Conservation (phyloP, 2,113 vertebrate genomes). For the Sebastes schlegelii region DNA sequence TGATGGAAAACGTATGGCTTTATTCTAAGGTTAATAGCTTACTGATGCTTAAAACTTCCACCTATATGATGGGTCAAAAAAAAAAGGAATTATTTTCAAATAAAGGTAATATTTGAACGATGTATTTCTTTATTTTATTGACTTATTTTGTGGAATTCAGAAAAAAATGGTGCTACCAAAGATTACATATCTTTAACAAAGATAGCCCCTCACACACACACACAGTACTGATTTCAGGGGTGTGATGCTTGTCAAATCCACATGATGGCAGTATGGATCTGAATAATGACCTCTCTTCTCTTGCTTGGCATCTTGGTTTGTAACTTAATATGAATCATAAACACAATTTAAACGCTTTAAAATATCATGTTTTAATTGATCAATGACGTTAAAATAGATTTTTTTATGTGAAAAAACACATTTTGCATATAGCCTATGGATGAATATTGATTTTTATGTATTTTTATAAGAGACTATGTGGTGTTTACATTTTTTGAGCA, state of each 20-base stretch:
- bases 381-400: neutral
- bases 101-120: neutral
- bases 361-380: neutral
- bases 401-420: too few species aligned
- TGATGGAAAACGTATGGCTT: neutral
- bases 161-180: neutral
- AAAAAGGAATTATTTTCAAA: neutral
- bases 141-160: neutral
- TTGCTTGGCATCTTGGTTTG: neutral
- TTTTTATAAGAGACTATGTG: too few species aligned
- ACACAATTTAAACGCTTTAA: neutral
- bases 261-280: constrained; percentile 50
- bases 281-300: neutral
- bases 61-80: neutral
- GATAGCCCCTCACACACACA: neutral
- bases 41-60: neutral
- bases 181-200: neutral
- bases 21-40: neutral
- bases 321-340: neutral
- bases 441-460: too few species aligned
- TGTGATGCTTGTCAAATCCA: constrained; percentile 44
- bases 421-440: too few species aligned
- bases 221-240: neutral
- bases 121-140: neutral
- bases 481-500: neutral